Conservation (phyloP, 2,888 invertebrate species). For the Aphrophora alni region DNA sequence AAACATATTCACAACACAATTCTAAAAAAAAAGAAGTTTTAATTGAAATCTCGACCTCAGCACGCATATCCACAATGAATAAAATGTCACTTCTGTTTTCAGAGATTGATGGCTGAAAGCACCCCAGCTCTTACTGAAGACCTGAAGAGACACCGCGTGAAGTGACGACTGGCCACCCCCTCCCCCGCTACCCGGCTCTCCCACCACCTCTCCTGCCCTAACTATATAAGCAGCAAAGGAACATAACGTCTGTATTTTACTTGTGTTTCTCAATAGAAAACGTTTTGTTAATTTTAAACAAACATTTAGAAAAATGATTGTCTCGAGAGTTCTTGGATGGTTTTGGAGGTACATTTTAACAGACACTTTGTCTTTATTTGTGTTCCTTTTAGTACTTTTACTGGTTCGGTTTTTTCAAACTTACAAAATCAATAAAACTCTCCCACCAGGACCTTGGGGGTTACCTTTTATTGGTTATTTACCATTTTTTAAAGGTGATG, state of each 20-base stretch:
- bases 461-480: conserved; percentile 84
- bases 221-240: background rate
- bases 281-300: conserved; percentile 31
- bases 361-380: conserved; percentile 18
- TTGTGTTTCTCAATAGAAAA: conserved; percentile 9
- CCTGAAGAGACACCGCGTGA: background rate
- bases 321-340: background rate
- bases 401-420: conserved; percentile 2
- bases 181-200: background rate
- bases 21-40: too few species aligned
- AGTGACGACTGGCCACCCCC: background rate
- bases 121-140: background rate
- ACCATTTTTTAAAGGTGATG: conserved; percentile 74
- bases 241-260: background rate
- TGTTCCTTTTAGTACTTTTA: conserved; percentile 26
- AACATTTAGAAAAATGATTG: background rate
- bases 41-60: background rate
- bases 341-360: background rate
- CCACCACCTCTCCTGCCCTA: conserved; percentile 6
- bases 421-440: conserved; percentile 44
- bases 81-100: background rate
- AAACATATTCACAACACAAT: background rate
- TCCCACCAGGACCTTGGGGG: conserved; percentile 91
- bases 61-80: background rate
- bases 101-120: background rate